phyloP scores from a whole-genome alignment of 2,797 vertebrate species.

The Lagodon rhomboides region DNA sequence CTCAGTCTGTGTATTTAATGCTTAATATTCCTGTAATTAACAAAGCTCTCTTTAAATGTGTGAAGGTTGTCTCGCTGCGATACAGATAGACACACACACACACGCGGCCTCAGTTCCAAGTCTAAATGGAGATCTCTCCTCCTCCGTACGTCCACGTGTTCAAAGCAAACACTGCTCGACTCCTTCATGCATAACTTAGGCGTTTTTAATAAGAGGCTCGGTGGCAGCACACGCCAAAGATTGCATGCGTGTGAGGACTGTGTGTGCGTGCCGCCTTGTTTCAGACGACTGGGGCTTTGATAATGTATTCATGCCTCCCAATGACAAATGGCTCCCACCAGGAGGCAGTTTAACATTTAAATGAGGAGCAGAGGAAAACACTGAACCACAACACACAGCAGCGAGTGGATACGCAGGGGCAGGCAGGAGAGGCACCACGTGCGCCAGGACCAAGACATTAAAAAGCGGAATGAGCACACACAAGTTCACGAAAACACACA shows the following conservation, averaged over 20 bases:
- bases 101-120: not conserved
- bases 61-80: conserved; percentile 19
- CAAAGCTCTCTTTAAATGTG: conserved; percentile 36
- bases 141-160: conserved; percentile 11
- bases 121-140: conserved; percentile 17
- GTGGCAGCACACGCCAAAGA: conserved; percentile 44
- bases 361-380: conserved; percentile 76
- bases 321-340: conserved; percentile 82
- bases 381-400: conserved; percentile 54
- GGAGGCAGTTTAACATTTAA: conserved; percentile 80
- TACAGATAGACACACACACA: conserved; percentile 9
- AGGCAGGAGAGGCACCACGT: conserved; percentile 36
- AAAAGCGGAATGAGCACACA: conserved; percentile 54
- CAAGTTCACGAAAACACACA: conserved; percentile 45
- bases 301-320: conserved; percentile 77
- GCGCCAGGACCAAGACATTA: conserved; percentile 59
- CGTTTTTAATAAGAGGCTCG: conserved; percentile 61
- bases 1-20: conserved; percentile 42
- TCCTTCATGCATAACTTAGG: conserved; percentile 50
- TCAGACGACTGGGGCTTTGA: conserved; percentile 65
- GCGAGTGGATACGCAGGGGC: conserved; percentile 40
- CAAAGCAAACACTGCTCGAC: conserved; percentile 46
- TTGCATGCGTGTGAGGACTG: not conserved
- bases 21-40: conserved; percentile 65
- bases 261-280: conserved; percentile 18